Evolutionary conservation across 1,140 invertebrate species (phyloP).

Genomic region (Habropoda laboriosa): DNA sequence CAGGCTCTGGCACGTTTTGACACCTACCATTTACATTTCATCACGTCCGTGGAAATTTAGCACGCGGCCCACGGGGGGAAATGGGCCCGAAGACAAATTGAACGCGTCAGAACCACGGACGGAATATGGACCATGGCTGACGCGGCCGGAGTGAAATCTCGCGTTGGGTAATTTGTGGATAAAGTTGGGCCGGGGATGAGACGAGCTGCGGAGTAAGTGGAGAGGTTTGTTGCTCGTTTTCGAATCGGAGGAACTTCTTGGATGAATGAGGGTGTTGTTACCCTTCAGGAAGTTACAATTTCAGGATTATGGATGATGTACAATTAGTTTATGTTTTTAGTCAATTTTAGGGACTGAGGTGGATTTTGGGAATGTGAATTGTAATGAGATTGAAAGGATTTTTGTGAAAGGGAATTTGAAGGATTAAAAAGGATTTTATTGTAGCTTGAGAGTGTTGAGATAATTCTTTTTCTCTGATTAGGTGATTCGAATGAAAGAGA

Average conservation of each 20-base stretch:
- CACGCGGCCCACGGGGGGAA: conserved; percentile 14
- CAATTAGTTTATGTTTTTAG: no score
- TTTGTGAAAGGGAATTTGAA: no score
- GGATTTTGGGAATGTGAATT: no score
- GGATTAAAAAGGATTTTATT: no score
- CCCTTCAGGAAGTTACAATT: no score
- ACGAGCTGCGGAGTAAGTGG: background rate
- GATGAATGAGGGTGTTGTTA: background rate
- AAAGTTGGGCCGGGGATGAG: background rate
- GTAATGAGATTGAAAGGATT: no score
- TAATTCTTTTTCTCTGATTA: no score
- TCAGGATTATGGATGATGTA: no score
- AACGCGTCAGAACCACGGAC: conserved; percentile 46
- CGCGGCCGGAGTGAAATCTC: conserved; percentile 51
- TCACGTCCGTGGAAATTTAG: conserved; percentile 52
- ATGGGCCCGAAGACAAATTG: conserved; percentile 53
- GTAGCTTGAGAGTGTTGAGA: no score
- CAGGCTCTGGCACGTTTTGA: no score
- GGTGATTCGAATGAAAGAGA: no score
- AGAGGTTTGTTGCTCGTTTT: background rate
- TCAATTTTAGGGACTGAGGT: no score
- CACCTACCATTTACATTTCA: conserved; percentile 70
- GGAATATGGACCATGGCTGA: conserved; percentile 48
- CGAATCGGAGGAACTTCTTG: background rate
- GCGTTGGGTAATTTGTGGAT: background rate